A percentile compares a stretch with the other conserved stretches of the same genome.
Evolutionary conservation across 2,888 invertebrate species (phyloP).

Genomic region (Drosophila crucigera): DNA sequence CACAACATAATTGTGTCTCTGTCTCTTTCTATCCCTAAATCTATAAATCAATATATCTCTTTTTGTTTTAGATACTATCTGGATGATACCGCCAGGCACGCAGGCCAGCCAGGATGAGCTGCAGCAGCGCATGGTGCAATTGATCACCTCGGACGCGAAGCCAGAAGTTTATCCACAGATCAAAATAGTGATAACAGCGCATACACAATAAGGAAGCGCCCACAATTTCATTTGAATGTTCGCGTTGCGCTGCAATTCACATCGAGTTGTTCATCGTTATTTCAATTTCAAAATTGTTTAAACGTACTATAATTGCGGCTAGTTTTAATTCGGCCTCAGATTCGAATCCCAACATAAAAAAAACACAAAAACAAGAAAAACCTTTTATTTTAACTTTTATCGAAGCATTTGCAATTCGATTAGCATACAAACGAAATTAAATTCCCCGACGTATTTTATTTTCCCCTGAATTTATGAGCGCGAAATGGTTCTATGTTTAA

Average conservation of each 20-base stretch:
- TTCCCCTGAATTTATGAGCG: constrained; percentile 39
- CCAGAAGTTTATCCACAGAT: constrained; percentile 84
- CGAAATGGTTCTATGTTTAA: constrained; percentile 47
- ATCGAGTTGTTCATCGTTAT: constrained; percentile 14
- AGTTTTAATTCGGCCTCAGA: constrained; percentile 14
- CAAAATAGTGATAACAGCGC: constrained; percentile 85
- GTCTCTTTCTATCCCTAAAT: neutral
- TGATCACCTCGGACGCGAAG: constrained; percentile 82
- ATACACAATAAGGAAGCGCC: constrained; percentile 81
- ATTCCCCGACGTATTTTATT: constrained; percentile 14
- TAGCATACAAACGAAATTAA: constrained; percentile 3
- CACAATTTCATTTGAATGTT: constrained; percentile 13
- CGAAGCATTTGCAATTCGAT: constrained; percentile 36
- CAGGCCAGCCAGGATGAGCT: constrained; percentile 83
- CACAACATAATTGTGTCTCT: neutral
- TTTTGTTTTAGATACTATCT: constrained; percentile 85
- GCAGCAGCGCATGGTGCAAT: constrained; percentile 84
- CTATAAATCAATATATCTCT: neutral
- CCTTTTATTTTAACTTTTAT: constrained; percentile 5
- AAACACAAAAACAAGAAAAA: neutral
- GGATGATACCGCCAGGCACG: constrained; percentile 84
- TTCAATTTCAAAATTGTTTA: constrained; percentile 8
- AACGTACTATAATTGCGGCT: constrained; percentile 1
- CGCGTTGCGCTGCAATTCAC: constrained; percentile 14
- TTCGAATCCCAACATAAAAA: constrained; percentile 19